phyloP scores from a whole-genome alignment of 2,888 invertebrate genomes.

The Tinea pellionella region DNA sequence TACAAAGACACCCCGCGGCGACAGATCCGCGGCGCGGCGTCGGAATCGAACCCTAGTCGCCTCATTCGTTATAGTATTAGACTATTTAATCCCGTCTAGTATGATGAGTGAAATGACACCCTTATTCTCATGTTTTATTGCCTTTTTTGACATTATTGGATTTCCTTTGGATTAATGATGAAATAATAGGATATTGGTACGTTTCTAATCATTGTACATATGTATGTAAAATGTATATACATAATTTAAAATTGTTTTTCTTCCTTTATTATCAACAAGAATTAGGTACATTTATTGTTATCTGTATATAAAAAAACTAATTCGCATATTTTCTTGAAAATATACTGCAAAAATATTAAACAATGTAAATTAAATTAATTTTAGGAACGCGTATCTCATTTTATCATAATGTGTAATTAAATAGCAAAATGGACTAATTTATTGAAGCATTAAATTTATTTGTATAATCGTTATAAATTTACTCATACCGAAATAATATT shows the following conservation, averaged over 20 bases:
- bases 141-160: conserved; percentile 8
- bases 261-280: no score
- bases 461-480: background rate
- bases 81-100: conserved; percentile 40
- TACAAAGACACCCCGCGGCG: conserved; percentile 46
- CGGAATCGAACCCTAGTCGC: conserved; percentile 2
- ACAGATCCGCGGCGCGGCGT: conserved; percentile 19
- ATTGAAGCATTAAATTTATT: background rate
- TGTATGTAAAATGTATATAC: no score
- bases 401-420: background rate
- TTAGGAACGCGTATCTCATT: background rate
- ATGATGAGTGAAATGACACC: conserved; percentile 25
- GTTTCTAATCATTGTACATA: no score
- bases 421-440: background rate
- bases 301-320: no score
- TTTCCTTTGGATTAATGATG: background rate
- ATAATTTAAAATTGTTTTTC: no score
- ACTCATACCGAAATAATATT: conserved; percentile 16
- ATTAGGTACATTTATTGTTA: no score
- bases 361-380: no score
- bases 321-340: no score
- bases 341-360: no score
- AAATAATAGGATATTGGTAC: background rate
- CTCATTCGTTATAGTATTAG: conserved; percentile 43
- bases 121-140: background rate